Base-by-base conservation (phyloP, 2,797 vertebrate genomes). In the Syngnathus rostellatus region DNA sequence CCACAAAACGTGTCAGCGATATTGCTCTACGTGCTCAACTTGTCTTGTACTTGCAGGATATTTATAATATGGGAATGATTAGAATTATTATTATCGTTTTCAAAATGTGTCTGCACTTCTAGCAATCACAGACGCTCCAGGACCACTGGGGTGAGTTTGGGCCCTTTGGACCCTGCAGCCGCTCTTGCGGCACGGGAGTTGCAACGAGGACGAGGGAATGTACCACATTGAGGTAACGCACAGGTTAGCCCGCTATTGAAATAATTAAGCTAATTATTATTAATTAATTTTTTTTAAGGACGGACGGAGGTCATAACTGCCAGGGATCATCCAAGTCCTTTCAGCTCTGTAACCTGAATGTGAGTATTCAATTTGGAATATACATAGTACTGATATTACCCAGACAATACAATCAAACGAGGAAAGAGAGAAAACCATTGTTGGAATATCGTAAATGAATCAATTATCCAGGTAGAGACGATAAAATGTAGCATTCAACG, bases 111-210 rank as follows among this genome's bases (percentile, higher is more conserved):
- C n/a, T 73, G 14, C 41, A 65, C 64, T 8, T 39, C 43, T 48
- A 90, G 85, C 23, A 81, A n/a, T 73, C 70, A 17, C 72, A 39
- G 39, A 83, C 89, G 0, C 69, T 54, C 50, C 68, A 81, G 53
- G 93, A 92, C 73, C 83, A 83, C 80, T 98, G 94, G 94, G 93
- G 90, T 1, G 85, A 86, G 73, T 97, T 93, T 87, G 90, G 93
- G 37, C 81, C 90, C 37, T 96, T 92, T 82, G 87, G 92, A 46
- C 75, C 86, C 65, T 98, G 95, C 86, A 98, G 94, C 68, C 89
- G 93, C 63, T 94, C 92, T 76, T 98, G 95, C 51, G 95, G 95
- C 0, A 92, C 88, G 1, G 96, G 95, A 55, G 86, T 98, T 73
- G 87, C 91, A 65, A 80, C 90, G 87, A 91, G 86, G 70, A 92